These are phyloP conservation scores for Apostichopus leukothele DNA, from an alignment of 53 echinoderm and acorn worm species.

Conservation along the genomic window DNA sequence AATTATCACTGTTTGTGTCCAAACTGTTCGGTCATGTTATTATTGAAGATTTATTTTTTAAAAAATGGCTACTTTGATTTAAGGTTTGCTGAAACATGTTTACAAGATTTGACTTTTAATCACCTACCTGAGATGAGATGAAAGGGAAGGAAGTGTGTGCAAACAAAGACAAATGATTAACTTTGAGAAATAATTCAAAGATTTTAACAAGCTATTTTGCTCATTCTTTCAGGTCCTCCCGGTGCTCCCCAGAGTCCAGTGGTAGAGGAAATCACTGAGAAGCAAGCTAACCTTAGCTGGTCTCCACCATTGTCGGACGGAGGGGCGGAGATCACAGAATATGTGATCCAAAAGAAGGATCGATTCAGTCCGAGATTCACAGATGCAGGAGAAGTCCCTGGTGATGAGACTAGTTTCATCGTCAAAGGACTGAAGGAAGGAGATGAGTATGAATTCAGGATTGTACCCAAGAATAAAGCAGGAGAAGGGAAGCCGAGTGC, in stretches of 20 bases:
- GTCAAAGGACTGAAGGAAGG: conserved; percentile 76
- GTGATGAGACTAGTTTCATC: conserved; percentile 61
- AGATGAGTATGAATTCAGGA: conserved; percentile 77
- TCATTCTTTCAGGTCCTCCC: conserved; percentile 62
- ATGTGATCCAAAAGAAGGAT: conserved; percentile 82
- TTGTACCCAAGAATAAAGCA: conserved; percentile 82
- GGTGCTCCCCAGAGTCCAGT: conserved; percentile 75
- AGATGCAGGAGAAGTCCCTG: conserved; percentile 51
- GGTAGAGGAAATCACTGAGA: conserved; percentile 64
- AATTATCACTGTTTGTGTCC: too few species aligned
- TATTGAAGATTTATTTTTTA: too few species aligned
- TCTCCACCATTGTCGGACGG: conserved; percentile 82
- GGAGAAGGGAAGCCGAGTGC: conserved; percentile 82
- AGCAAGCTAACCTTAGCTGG: conserved; percentile 67
- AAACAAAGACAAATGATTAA: too few species aligned
- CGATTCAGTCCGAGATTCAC: conserved; percentile 72
- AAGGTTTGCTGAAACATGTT: too few species aligned
- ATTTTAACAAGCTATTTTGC: too few species aligned
- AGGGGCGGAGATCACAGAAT: conserved; percentile 72
- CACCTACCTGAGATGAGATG: too few species aligned
- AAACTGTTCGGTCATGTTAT: too few species aligned
- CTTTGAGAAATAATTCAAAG: too few species aligned
- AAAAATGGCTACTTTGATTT: too few species aligned
- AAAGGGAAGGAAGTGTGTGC: too few species aligned
- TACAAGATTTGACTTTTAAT: too few species aligned